These are phyloP conservation scores for Leptopilina boulardi DNA, from an alignment of 1,140 invertebrate genomes.

Conservation along the genomic window DNA sequence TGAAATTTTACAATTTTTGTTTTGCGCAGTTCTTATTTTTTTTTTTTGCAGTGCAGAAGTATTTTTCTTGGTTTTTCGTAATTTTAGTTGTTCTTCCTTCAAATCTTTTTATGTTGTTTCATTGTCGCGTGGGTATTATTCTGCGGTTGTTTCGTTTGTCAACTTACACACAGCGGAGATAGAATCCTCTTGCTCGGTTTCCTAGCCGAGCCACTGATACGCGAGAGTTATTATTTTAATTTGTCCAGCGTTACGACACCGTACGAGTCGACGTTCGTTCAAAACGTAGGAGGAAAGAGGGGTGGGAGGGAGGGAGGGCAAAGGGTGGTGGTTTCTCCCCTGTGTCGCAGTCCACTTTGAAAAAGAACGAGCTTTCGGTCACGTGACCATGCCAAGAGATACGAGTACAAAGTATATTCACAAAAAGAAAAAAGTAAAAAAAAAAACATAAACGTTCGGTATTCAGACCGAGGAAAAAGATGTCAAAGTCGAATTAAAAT, in stretches of 20 bases:
- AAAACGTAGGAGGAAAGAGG: constrained; percentile 27
- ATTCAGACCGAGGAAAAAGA: constrained; percentile 2
- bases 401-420: constrained; percentile 7
- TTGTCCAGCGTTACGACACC: constrained; percentile 43
- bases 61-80: constrained; percentile 25
- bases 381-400: constrained; percentile 25
- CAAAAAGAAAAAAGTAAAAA: not conserved
- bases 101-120: constrained; percentile 39
- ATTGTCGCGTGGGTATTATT: constrained; percentile 60
- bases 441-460: not conserved
- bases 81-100: not conserved
- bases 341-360: constrained; percentile 25
- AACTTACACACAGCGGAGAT: constrained; percentile 38
- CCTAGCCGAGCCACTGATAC: constrained; percentile 42
- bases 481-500: constrained; percentile 3
- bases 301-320: too few relatives aligned
- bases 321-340: constrained; percentile 24
- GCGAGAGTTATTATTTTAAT: constrained; percentile 54
- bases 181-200: constrained; percentile 48
- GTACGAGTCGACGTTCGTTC: constrained; percentile 28
- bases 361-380: constrained; percentile 28
- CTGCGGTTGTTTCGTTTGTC: constrained; percentile 46
- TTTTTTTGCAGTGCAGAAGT: not conserved
- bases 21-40: not conserved
- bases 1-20: too few relatives aligned